Conservation (phyloP, 2,888 invertebrate species). For the Drosophila pegasa region DNA sequence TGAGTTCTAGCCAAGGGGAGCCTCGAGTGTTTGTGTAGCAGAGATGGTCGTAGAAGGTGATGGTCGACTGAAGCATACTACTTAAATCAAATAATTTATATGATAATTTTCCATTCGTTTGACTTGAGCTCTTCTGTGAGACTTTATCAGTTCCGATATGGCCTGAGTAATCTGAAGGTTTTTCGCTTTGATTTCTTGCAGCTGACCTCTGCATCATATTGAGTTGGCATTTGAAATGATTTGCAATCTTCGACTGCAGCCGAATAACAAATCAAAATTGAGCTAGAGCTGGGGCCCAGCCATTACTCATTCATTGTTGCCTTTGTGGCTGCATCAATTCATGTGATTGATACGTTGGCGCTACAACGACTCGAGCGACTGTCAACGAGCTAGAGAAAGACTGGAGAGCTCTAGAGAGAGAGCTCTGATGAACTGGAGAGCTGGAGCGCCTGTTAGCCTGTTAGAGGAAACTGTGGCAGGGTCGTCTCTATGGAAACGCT, state of each 20-base stretch:
- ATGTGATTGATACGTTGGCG: slow-evolving; percentile 50
- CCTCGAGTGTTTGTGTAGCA: background rate
- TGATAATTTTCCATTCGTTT: background rate
- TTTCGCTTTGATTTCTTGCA: background rate
- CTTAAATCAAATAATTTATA: background rate
- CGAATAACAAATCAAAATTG: slow-evolving; percentile 63
- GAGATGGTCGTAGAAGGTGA: no score
- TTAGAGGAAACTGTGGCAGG: slow-evolving; percentile 6
- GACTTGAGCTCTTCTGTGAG: background rate
- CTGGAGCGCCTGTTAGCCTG: background rate
- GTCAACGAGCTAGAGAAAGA: slow-evolving; percentile 32
- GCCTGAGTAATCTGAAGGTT: background rate
- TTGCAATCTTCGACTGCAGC: slow-evolving; percentile 35
- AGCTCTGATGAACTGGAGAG: background rate
- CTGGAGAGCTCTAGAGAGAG: slow-evolving; percentile 1
- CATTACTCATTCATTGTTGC: slow-evolving; percentile 18
- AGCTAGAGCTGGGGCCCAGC: background rate
- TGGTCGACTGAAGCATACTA: background rate
- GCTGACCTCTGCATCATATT: slow-evolving; percentile 26
- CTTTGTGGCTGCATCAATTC: slow-evolving; percentile 39
- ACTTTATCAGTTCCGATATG: background rate
- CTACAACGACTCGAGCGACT: slow-evolving; percentile 11
- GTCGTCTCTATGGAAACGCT: slow-evolving; percentile 26
- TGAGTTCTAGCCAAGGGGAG: background rate
- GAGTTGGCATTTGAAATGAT: slow-evolving; percentile 41